Base-by-base conservation (phyloP, 2,888 invertebrate genomes). In the Conus canariensis region DNA sequence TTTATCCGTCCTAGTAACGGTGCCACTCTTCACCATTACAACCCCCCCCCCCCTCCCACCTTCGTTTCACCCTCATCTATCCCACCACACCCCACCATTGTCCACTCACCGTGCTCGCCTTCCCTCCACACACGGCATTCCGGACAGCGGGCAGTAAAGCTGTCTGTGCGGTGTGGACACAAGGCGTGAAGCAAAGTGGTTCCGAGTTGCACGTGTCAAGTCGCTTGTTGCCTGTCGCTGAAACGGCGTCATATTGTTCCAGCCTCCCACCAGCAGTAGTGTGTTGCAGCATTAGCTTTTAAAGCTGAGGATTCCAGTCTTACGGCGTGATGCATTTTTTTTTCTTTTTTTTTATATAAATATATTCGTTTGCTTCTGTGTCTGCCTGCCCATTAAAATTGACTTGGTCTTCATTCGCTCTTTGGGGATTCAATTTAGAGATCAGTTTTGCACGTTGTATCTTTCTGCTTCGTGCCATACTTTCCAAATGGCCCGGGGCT, bases 181-280 rank as follows among this genome's bases (percentile, higher is more conserved):
- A 10, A 80, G 77, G 77, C 77, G 77, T 80, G 77, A 80, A 45
- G 30, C 77, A 30, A 80, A 80, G 77, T 80, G 77, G 30, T 45
- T 80, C 30, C 77, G 30, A 80, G 77, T 14, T 80, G 77, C 77
- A 80, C 77, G 77, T 80, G 77, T 45, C 77, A 80, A 80, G 30
- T 80, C 45, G 77, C 25, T 80, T 80, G 77, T 30, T 30, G 45
- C 77, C 30, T 80, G 77, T 80, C 77, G 10, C 77, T 14, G 30
- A 12, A 80, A 30, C 77, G 30, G 77, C 22, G 22, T 70, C 70
- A 70, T n/a, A 8, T 22, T 70, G 70, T 22, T 70, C 70, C 70
- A 22, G 70, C 70, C 70, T 70, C 70, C 16, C 70, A 70, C 2
- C 4, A 45, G 45, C 3, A 19, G 22, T 19, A 70, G 8, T 70